Conservation (phyloP, 2,888 invertebrate genomes). For the Petrolisthes cinctipes region DNA sequence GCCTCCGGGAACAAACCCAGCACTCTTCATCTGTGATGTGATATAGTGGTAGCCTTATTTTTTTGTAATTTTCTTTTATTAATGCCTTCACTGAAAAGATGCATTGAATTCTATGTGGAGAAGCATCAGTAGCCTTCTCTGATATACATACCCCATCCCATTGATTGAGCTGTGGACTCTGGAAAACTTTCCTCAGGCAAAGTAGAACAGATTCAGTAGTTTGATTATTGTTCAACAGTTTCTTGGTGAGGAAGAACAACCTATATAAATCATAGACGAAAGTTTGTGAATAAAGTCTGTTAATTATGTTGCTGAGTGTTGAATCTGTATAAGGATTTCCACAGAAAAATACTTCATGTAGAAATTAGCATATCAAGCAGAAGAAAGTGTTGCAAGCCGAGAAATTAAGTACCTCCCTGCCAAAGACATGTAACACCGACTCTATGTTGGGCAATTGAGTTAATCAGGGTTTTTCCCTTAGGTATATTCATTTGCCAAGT, state of each 20-base stretch:
- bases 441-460: constrained; percentile 6
- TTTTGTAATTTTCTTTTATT: constrained; percentile 49
- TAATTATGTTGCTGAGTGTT: constrained; percentile 20
- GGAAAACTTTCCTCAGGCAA: constrained; percentile 54
- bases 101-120: constrained; percentile 31
- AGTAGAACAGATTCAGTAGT: constrained; percentile 44
- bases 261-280: constrained; percentile 37
- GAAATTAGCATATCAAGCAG: constrained; percentile 52
- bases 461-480: constrained; percentile 31
- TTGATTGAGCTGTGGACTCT: constrained; percentile 52
- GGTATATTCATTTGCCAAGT: constrained; percentile 25
- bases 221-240: constrained; percentile 53
- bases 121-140: constrained; percentile 27
- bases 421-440: constrained; percentile 35
- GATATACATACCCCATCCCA: constrained; percentile 30
- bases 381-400: constrained; percentile 11
- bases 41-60: constrained; percentile 61
- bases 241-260: constrained; percentile 26
- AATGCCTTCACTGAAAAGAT: constrained; percentile 36
- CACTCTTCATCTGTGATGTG: constrained; percentile 63
- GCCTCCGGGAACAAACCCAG: constrained; percentile 60
- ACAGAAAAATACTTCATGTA: constrained; percentile 39
- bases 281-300: constrained; percentile 42
- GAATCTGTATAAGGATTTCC: neutral
- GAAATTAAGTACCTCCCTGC: constrained; percentile 49